Base-by-base conservation (phyloP, 1,140 invertebrate species). In the Globodera rostochiensis region DNA sequence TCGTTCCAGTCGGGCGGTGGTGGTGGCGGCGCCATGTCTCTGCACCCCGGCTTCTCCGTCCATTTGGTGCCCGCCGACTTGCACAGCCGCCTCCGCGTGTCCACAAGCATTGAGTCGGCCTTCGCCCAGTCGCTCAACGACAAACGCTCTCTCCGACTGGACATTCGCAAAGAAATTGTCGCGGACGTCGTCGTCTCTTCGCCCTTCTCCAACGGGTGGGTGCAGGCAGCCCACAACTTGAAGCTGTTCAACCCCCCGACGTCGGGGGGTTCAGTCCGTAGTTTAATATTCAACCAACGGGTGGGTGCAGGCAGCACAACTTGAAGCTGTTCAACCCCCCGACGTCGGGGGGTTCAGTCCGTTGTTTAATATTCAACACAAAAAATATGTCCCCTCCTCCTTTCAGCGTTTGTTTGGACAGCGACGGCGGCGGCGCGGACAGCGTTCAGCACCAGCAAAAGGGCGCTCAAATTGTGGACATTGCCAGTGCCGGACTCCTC, bases 21-120 rank as follows among this genome's bases (percentile, higher is more conserved):
- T 1, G 36, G 36, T 36, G 36, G 36, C 36, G 36, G 36, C 53
- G 47, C 57, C 45, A 46, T 78, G 7, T 78, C 77, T 19, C 60
- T 78, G 6, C 81, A 82, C 67, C 81, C 81, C 45, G 81, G 81
- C 21, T 71, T 82, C 60, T 70, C 80, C n/a, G 60, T 82, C 36
- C 80, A 66, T 36, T 46, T 82, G 25, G 36, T 69, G 36, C 81
- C 81, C 11, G 7, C 81, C n/a, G 36, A 82, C 15, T 47, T 78
- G 70, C 60, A 49, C 19, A 82, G 64, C 50, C 57, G 79, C n/a
- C 64, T 82, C 45, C 70, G 64, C 46, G 13, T 82, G 45, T 45
- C 81, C 36, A 82, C 69, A 36, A 77, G 70, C n/a, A 8, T 83
- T 7, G 81, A 60, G 13, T 53, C 25, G 69, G 8, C 69, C 3